Evolutionary conservation across 1,140 invertebrate species (phyloP).

Genomic region (Pygmarrhopalites habei): DNA sequence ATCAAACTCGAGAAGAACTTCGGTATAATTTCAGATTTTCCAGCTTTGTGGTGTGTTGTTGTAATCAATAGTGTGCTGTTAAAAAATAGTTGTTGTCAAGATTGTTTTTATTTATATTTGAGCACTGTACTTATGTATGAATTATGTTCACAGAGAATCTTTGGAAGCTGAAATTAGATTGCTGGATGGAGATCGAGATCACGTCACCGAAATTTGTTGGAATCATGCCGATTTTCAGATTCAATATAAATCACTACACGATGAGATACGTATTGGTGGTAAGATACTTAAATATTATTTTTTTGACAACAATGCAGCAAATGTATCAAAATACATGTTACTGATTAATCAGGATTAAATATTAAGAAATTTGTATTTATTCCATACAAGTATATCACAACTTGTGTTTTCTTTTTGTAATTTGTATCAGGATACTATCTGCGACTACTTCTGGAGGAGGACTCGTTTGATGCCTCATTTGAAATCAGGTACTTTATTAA

Average conservation of each 20-base stretch:
- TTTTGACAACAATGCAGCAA: too few relatives aligned
- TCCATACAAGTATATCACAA: too few relatives aligned
- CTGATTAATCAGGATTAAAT: neutral
- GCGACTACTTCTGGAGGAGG: slow-evolving; percentile 83
- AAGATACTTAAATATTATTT: neutral
- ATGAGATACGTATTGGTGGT: slow-evolving; percentile 97
- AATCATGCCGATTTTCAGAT: slow-evolving; percentile 97
- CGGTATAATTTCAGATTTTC: slow-evolving; percentile 34
- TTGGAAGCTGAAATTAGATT: slow-evolving; percentile 89
- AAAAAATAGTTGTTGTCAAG: too few relatives aligned
- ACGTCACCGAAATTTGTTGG: slow-evolving; percentile 82
- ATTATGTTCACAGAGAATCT: slow-evolving; percentile 53
- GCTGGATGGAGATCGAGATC: slow-evolving; percentile 83
- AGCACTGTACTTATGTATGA: too few relatives aligned
- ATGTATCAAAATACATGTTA: neutral
- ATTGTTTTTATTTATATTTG: too few relatives aligned
- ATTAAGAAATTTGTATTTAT: neutral
- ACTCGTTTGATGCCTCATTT: slow-evolving; percentile 43
- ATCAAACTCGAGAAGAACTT: slow-evolving; percentile 91
- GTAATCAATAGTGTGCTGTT: too few relatives aligned
- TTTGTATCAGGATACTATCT: slow-evolving; percentile 68
- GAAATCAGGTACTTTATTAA: slow-evolving; percentile 51
- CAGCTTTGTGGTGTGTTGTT: too few relatives aligned
- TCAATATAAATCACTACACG: slow-evolving; percentile 81
- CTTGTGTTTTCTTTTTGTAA: neutral